These are phyloP conservation scores for Crocidura indochinensis DNA, from an alignment of 2,797 vertebrate species.

Conservation along the genomic window DNA sequence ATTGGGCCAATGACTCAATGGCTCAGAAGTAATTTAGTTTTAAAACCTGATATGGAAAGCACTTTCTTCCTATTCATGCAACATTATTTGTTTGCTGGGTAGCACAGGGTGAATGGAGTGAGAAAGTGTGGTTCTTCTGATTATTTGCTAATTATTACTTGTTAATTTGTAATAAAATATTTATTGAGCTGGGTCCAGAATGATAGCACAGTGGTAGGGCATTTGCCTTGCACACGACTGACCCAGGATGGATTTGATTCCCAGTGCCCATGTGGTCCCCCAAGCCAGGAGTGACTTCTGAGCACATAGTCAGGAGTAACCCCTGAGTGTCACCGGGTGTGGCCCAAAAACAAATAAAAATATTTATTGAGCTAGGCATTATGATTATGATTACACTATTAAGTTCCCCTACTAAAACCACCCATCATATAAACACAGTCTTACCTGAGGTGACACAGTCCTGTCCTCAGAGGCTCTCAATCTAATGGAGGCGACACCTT, in stretches of 20 bases:
- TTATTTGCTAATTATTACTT: conserved; percentile 15
- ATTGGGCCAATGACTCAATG: conserved; percentile 35
- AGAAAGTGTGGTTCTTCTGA: neutral
- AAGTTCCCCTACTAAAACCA: neutral
- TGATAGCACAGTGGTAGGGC: too few species aligned
- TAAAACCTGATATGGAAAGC: conserved; percentile 52
- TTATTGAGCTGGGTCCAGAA: neutral
- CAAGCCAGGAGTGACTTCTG: too few species aligned
- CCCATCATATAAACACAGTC: neutral
- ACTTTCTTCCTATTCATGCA: neutral
- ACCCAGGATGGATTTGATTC: too few species aligned
- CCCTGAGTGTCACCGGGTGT: too few species aligned
- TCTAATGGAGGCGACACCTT: neutral
- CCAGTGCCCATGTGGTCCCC: too few species aligned
- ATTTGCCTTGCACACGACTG: too few species aligned
- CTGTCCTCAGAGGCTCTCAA: neutral
- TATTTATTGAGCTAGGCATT: neutral
- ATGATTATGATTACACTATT: neutral
- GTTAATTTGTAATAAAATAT: conserved; percentile 10
- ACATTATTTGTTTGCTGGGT: neutral
- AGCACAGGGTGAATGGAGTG: neutral
- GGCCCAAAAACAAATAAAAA: neutral
- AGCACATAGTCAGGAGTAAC: too few species aligned
- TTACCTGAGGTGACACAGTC: neutral
- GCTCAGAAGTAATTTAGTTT: conserved; percentile 70